These are phyloP conservation scores for Cheumatopsyche charites DNA, from an alignment of 1,140 invertebrate species.

Conservation along the genomic window DNA sequence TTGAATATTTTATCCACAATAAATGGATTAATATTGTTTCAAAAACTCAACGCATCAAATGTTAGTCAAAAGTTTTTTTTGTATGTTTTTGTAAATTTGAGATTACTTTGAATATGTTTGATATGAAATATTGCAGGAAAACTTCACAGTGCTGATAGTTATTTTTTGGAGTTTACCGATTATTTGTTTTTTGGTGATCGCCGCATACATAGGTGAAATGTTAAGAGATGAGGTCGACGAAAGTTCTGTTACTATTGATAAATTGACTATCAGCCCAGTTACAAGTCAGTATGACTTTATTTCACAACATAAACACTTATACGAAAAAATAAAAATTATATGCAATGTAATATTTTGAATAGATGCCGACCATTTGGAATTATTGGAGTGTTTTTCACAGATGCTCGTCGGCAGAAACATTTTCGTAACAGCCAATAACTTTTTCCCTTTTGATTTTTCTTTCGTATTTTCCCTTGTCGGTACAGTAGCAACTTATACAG, in stretches of 20 bases:
- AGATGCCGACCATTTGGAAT: conserved; percentile 36
- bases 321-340: too few relatives aligned
- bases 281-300: conserved; percentile 32
- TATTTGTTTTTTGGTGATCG: conserved; percentile 13
- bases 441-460: conserved; percentile 43
- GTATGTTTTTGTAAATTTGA: background rate
- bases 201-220: conserved; percentile 35
- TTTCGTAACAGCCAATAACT: conserved; percentile 44
- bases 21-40: conserved; percentile 22
- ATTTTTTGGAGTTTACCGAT: conserved; percentile 35
- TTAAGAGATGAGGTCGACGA: conserved; percentile 32
- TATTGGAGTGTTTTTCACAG: conserved; percentile 41
- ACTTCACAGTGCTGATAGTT: conserved; percentile 20
- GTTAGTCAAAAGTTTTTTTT: background rate
- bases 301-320: background rate
- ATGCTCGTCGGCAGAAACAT: conserved; percentile 37
- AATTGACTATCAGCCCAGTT: conserved; percentile 35
- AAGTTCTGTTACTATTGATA: conserved; percentile 32
- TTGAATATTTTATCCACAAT: conserved; percentile 28
- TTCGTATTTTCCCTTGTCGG: conserved; percentile 43
- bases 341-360: too few relatives aligned
- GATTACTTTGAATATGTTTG: background rate
- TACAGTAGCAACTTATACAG: conserved; percentile 40
- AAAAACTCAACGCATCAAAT: background rate
- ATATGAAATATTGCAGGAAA: conserved; percentile 20